Conservation (phyloP, 2,888 invertebrate genomes). For the Ceratothoa steindachneri region DNA sequence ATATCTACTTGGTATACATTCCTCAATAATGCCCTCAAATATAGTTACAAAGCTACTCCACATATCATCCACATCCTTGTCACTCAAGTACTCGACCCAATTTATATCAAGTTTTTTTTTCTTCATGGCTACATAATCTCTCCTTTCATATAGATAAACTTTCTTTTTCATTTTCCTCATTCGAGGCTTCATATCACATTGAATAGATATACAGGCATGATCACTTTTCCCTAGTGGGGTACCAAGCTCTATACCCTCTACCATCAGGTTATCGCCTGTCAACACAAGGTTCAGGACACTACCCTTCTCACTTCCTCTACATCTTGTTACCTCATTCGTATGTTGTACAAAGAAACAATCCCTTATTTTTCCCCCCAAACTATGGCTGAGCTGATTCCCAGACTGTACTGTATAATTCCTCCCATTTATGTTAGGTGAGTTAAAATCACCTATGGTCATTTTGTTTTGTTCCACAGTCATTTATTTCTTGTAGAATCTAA, state of each 20-base stretch:
- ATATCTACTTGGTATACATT: no score
- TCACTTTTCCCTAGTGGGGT: neutral
- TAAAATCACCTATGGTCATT: neutral
- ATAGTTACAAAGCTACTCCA: no score
- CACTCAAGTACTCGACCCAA: no score
- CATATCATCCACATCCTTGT: no score
- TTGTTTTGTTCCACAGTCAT: no score
- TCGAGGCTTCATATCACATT: neutral
- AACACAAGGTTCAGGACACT: neutral
- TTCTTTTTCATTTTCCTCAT: neutral
- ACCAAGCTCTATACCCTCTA: neutral
- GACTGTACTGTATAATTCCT: neutral
- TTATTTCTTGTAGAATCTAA: no score
- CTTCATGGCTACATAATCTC: neutral
- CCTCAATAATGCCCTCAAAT: no score
- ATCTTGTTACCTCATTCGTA: neutral
- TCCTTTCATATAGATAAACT: neutral
- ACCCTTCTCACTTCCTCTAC: neutral
- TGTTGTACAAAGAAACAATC: neutral
- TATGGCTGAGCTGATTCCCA: neutral
- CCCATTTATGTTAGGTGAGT: neutral
- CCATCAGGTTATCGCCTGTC: neutral
- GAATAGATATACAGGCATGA: neutral
- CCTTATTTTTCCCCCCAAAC: neutral
- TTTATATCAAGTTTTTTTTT: no score